Percentiles rank a stretch among this genome's conserved stretches.
These are phyloP conservation scores for Euproctis similis DNA, from an alignment of 2,888 invertebrate species.

Conservation along the genomic window DNA sequence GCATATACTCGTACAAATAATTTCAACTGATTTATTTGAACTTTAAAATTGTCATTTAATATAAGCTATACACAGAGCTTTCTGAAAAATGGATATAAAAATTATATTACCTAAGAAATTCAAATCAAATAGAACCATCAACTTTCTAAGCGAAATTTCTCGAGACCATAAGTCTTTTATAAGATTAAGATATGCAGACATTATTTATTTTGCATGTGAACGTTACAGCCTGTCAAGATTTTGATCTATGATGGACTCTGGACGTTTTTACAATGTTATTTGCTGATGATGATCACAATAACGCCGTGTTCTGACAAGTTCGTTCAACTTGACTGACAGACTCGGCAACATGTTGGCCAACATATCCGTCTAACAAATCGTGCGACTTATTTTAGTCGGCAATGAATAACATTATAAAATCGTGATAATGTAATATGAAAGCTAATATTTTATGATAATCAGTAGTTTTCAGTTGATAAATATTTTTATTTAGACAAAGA, in stretches of 20 bases:
- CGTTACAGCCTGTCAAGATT: conserved; percentile 21
- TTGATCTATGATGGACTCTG: conserved; percentile 18
- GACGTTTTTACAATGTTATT: conserved; percentile 21
- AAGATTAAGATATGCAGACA: conserved; percentile 19
- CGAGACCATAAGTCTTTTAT: conserved; percentile 13
- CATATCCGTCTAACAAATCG: too few relatives aligned
- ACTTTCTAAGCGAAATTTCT: conserved; percentile 20
- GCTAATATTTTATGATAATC: conserved; percentile 1
- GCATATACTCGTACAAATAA: too few relatives aligned
- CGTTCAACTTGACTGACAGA: conserved; percentile 2
- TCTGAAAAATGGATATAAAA: too few relatives aligned
- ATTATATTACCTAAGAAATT: conserved; percentile 6
- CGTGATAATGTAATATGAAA: not conserved
- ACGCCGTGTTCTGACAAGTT: conserved; percentile 1
- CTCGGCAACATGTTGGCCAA: conserved; percentile 3
- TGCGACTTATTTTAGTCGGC: not conserved
- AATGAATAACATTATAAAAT: not conserved
- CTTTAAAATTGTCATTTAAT: too few relatives aligned
- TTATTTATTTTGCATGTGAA: conserved; percentile 27
- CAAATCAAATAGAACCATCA: conserved; percentile 19
- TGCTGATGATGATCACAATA: conserved; percentile 12
- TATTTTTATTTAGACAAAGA: too few relatives aligned
- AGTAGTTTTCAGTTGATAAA: too few relatives aligned
- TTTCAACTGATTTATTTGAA: too few relatives aligned
- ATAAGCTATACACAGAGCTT: too few relatives aligned